phyloP scores from a whole-genome alignment of 2,797 vertebrate genomes.

The Sebastes matsubarae region DNA sequence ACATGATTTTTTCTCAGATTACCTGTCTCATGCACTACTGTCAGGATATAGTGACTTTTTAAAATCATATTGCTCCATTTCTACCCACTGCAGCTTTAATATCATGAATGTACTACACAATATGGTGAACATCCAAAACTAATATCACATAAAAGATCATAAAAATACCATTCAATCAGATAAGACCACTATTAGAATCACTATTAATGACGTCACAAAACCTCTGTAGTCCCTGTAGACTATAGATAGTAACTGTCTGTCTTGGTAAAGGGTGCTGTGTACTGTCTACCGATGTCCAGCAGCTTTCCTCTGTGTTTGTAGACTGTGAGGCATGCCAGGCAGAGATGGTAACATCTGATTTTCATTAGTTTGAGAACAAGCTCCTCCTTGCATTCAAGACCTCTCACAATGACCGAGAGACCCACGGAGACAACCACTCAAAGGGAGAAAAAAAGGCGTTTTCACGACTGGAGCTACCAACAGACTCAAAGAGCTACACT shows the following conservation, averaged over 20 bases:
- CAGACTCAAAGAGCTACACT: not conserved
- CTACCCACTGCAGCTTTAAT: not conserved
- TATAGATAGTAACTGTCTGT: not conserved
- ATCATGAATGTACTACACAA: not conserved
- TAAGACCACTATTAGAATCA: not conserved
- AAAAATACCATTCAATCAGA: not conserved
- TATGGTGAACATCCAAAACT: not conserved
- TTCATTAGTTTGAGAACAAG: slow-evolving; percentile 64
- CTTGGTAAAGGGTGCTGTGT: not conserved
- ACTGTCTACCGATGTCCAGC: not conserved
- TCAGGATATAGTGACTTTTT: too few species aligned
- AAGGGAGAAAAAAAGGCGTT: not conserved
- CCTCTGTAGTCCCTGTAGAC: rapidly evolving
- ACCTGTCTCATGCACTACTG: too few species aligned
- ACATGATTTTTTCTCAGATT: too few species aligned
- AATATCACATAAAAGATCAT: not conserved
- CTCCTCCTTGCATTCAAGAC: slow-evolving; percentile 45
- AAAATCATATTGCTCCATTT: too few species aligned
- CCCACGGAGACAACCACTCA: not conserved
- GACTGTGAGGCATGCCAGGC: slow-evolving; percentile 19
- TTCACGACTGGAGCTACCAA: not conserved
- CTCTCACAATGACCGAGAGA: not conserved
- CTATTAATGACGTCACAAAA: not conserved
- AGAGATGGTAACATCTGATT: slow-evolving; percentile 75
- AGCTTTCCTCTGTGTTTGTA: slow-evolving; percentile 8